Evolutionary conservation across 2,888 invertebrate species (phyloP), one percentile per base, ranked within the genome.

Genomic region (Epinotia ramella): DNA sequence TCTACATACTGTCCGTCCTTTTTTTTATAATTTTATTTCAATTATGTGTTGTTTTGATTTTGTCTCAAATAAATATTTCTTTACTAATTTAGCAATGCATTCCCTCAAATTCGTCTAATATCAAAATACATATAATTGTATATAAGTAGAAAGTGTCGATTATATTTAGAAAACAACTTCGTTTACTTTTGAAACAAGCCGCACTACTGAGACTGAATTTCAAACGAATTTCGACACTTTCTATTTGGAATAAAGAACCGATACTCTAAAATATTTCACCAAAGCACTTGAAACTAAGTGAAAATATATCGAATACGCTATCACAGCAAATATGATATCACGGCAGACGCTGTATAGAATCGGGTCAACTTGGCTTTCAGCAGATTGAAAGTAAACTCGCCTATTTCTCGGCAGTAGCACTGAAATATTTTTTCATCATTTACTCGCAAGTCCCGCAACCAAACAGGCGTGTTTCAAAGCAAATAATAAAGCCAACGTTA

Each of bases 311-410:
- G 56, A 70, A 74, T 70, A 75, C 20, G 46, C 60, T 76, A 60
- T 65, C 59, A 57, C 59, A 60, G 73, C 53, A 73, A 73, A 73
- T 72, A 76, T 76, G 59, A 71, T 72, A 76, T 76, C 72, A 72
- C 46, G 46, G 76, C 72, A 65, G n/a, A 16, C 53, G 59, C 64
- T 78, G 74, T 77, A 78, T 68, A 78, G 84, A 89, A 87, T 84
- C 84, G 84, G 87, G 88, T 86, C 86, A 87, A 86, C 82, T 82
- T 81, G 80, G 86, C 84, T 89, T 84, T 88, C 83, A 84, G 84
- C 84, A 85, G 84, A 87, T 86, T 87, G 85, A 84, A 89, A 85
- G 83, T 83, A 85, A 86, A 84, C 83, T 81, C 79, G 73, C 80
- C 78, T 81, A 80, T 78, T 79, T 77, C 77, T 62, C 77, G 78